These are phyloP conservation scores for Parnassius glacialis DNA, from an alignment of 2,888 invertebrate species.

Conservation along the genomic window DNA sequence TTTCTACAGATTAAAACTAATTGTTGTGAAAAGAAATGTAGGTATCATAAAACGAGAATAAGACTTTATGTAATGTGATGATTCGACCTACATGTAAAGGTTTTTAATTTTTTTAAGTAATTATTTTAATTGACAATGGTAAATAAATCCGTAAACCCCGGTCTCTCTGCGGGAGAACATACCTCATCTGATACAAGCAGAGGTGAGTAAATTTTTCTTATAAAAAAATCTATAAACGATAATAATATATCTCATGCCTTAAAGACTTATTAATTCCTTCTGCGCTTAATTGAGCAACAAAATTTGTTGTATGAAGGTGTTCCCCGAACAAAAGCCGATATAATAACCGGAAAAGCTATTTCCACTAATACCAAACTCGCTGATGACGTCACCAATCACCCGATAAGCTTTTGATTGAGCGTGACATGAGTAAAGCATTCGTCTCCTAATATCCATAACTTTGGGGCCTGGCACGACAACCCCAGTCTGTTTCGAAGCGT, in stretches of 20 bases:
- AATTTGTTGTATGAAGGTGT: slow-evolving; percentile 1
- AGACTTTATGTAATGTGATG: too few relatives aligned
- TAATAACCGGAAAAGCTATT: slow-evolving; percentile 17
- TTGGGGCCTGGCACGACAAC: slow-evolving; percentile 55
- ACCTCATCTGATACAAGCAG: not conserved
- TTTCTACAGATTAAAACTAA: too few relatives aligned
- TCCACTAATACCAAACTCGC: slow-evolving; percentile 12
- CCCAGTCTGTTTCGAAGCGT: slow-evolving; percentile 66
- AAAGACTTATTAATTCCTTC: too few relatives aligned
- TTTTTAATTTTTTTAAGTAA: too few relatives aligned
- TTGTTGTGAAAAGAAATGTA: too few relatives aligned
- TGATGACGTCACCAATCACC: slow-evolving; percentile 67
- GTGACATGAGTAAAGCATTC: slow-evolving; percentile 57
- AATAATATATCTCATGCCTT: not conserved
- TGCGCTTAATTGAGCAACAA: too few relatives aligned
- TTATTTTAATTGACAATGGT: too few relatives aligned
- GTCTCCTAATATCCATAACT: slow-evolving; percentile 62
- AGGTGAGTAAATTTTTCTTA: not conserved
- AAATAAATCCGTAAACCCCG: too few relatives aligned
- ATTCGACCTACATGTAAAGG: too few relatives aligned
- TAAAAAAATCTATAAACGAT: not conserved
- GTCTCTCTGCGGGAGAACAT: not conserved
- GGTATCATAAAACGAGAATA: too few relatives aligned
- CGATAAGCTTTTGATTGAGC: slow-evolving; percentile 60
- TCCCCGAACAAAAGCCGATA: slow-evolving; percentile 8